Base-by-base conservation (phyloP, 2,113 vertebrate species). In the Coturnix japonica region DNA sequence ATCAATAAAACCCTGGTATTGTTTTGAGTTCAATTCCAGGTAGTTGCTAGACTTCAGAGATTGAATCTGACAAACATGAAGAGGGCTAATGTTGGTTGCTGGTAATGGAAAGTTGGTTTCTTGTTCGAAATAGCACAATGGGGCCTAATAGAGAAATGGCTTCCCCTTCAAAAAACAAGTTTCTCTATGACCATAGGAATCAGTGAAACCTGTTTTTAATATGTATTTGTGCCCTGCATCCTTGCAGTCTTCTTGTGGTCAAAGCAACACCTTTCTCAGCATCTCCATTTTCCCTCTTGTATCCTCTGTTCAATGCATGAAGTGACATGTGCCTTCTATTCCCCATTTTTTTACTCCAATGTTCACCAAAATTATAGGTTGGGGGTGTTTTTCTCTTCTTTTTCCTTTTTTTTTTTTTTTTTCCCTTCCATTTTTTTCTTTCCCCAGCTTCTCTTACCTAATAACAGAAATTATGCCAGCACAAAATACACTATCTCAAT, bases 1-100 rank as follows among this genome's bases (percentile, higher is more conserved):
- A 88, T 91, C 95, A 94, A 65, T 96, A 90, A 97, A 94, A 57
- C 66, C 91, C 65, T 39, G 6, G 20, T 72, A 78, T 89, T 89
- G 82, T 97, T 94, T 92, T 79, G 84, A 91, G 81, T 90, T 96
- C 81, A 92, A 71, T 93, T 82, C 95, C 73, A 84, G 84, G 86
- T 94, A 93, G 94, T 91, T 93, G 80, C 66, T 91, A 87, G 90
- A 85, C 74, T 85, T 81, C 73, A 79, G 72, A 93, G 76, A 95
- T 51, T 73, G 54, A 86, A 75, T 88, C 66, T 89, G 87, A 91
- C 67, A 95, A 76, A 96, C 44, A 31, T 70, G 73, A 93, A 93
- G 81, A 83, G 64, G 75, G 72, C 69, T 87, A 86, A 73, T 87
- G 54, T 46, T 75, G 46, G 89, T 43, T 69, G 69, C 69, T 21